Conservation (phyloP, 2,113 vertebrate genomes). For the Mesitornis unicolor region DNA sequence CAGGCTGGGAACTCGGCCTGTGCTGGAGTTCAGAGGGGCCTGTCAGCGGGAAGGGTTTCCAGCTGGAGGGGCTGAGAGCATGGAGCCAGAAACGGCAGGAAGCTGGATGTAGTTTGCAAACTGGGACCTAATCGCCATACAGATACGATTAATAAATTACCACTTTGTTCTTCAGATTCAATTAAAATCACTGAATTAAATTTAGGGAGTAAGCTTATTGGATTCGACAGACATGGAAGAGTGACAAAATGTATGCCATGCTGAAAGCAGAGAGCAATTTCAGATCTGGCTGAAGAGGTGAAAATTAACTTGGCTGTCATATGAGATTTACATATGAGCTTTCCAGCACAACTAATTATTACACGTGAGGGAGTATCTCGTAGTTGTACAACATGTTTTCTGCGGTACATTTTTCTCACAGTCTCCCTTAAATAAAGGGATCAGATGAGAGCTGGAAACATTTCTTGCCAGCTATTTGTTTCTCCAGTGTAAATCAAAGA, state of each 20-base stretch:
- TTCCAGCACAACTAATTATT: neutral
- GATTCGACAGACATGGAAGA: neutral
- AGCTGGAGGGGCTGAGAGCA: neutral
- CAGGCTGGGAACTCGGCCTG: neutral
- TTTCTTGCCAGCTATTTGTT: conserved; percentile 18
- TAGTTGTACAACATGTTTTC: neutral
- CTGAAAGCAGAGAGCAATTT: neutral
- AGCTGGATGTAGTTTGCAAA: neutral
- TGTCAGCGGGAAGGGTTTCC: neutral
- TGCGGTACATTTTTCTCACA: neutral
- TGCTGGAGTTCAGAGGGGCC: neutral
- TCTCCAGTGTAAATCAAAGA: conserved; percentile 42
- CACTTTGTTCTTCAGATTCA: neutral
- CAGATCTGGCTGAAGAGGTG: neutral
- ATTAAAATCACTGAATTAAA: conserved; percentile 4
- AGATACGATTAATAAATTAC: neutral
- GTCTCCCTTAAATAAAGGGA: neutral
- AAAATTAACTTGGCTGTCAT: neutral
- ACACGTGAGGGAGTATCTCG: neutral
- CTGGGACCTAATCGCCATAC: neutral
- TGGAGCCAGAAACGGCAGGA: neutral
- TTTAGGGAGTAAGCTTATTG: neutral
- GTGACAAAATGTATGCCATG: neutral
- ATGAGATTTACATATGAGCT: neutral
- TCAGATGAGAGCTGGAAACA: neutral